Conservation (phyloP, 1,140 invertebrate species). For the Eumaeus atala region DNA sequence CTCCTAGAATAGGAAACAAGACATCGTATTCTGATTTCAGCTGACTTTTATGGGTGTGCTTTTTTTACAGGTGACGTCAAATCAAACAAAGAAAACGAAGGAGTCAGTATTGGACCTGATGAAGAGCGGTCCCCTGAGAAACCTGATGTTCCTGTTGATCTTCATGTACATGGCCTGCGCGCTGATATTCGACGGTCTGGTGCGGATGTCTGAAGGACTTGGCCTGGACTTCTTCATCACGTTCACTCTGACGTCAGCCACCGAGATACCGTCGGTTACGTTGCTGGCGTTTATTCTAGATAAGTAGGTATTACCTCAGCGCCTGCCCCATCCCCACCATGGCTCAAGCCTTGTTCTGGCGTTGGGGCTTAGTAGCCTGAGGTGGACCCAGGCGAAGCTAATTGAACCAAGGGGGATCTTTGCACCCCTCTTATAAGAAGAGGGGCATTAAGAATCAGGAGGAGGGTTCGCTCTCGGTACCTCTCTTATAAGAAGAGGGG, state of each 20-base stretch:
- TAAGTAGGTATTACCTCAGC: conserved; percentile 68
- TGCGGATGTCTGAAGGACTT: conserved; percentile 78
- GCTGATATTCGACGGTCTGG: conserved; percentile 81
- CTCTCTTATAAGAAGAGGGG: too few species aligned
- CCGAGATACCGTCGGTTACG: conserved; percentile 82
- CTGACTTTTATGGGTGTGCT: too few species aligned
- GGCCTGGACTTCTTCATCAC: conserved; percentile 81
- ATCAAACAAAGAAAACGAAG: conserved; percentile 43
- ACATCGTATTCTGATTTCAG: too few species aligned
- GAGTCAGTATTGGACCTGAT: conserved; percentile 76
- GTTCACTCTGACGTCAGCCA: conserved; percentile 80
- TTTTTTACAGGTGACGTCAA: conserved; percentile 46
- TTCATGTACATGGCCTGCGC: conserved; percentile 76
- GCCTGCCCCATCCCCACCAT: neutral
- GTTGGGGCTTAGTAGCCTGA: too few species aligned
- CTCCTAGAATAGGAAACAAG: too few species aligned
- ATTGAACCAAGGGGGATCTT: too few species aligned
- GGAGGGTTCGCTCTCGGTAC: too few species aligned
- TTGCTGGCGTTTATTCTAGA: conserved; percentile 79
- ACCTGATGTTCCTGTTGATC: conserved; percentile 75
- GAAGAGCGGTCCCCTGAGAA: conserved; percentile 73
- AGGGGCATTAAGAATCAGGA: too few species aligned
- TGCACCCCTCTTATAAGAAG: too few species aligned
- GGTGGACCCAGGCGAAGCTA: too few species aligned
- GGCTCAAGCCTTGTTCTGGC: too few species aligned